Conservation (phyloP, 2,797 vertebrate species). For the Sebastes wilsoni region DNA sequence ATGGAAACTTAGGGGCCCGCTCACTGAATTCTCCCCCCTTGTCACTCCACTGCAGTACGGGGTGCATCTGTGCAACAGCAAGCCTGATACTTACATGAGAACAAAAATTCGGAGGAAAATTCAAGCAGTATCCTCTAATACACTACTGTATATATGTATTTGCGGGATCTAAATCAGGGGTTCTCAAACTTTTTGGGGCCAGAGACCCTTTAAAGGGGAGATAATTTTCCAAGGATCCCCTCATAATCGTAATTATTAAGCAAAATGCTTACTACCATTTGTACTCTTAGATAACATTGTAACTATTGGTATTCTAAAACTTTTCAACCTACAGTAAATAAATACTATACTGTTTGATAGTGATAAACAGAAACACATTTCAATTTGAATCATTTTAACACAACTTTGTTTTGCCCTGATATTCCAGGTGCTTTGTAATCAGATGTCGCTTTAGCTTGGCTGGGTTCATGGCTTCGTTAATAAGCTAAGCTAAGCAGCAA, state of each 20-base stretch:
- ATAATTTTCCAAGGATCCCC: fast-evolving
- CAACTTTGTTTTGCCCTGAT: no score
- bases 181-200: no score
- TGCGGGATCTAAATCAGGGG: not conserved
- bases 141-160: not conserved
- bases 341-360: no score
- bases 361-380: no score
- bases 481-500: fast-evolving
- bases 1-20: slow-evolving; percentile 74
- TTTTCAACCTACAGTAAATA: no score
- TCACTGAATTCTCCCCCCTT: slow-evolving; percentile 26
- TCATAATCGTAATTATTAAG: no score
- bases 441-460: no score
- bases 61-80: not conserved
- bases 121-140: not conserved
- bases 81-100: slow-evolving; percentile 2
- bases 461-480: no score
- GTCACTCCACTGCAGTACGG: slow-evolving; percentile 15
- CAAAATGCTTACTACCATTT: no score
- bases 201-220: fast-evolving
- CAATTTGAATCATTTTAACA: no score
- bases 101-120: not conserved
- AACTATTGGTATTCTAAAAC: fast-evolving
- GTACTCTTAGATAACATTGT: fast-evolving
- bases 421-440: no score